Conservation (phyloP, 2,888 invertebrate species). For the Smittia aterrima region DNA sequence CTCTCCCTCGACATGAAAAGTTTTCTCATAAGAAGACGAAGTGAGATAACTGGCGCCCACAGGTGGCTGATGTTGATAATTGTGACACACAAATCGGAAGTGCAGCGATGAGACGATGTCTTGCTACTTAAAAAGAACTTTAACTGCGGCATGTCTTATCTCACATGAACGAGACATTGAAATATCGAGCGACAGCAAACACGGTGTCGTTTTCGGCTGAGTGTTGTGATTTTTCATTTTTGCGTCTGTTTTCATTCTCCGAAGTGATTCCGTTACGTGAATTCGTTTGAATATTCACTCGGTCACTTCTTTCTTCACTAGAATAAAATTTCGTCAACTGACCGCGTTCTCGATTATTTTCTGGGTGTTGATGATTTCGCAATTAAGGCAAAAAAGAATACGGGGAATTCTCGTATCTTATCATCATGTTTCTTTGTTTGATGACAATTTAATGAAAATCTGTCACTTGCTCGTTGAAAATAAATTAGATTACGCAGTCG, state of each 20-base stretch:
- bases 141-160: too few relatives aligned
- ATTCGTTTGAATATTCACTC: not conserved
- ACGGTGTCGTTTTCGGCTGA: not conserved
- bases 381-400: not conserved
- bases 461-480: conserved; percentile 24
- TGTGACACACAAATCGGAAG: not conserved
- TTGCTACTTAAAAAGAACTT: not conserved
- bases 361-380: not conserved
- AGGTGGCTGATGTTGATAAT: not conserved
- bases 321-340: not conserved
- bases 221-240: not conserved
- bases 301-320: not conserved
- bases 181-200: not conserved
- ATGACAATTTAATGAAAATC: conserved; percentile 31
- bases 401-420: not conserved
- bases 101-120: not conserved
- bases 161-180: not conserved
- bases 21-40: not conserved
- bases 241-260: not conserved
- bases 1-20: not conserved
- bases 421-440: not conserved
- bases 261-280: not conserved
- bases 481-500: not conserved
- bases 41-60: not conserved
- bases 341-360: not conserved